Evolutionary conservation across 2,888 invertebrate species (phyloP).

Genomic region (Acanthosepion esculentum): DNA sequence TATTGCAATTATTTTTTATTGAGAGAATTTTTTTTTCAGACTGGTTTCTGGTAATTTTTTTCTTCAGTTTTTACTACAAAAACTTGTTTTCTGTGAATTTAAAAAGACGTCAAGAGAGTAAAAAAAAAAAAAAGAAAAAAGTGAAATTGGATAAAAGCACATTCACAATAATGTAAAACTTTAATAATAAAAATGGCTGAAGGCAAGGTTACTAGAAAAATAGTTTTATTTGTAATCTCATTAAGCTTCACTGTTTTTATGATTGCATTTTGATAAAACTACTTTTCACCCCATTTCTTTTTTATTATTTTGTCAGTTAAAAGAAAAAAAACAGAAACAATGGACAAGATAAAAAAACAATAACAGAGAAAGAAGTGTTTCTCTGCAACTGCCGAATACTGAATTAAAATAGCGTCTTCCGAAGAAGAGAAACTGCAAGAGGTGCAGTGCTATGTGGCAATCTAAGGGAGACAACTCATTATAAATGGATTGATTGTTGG

Average conservation of each 20-base stretch:
- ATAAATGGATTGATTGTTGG: background rate
- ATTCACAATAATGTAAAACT: background rate
- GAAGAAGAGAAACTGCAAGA: background rate
- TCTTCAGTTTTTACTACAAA: no score
- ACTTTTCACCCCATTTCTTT: background rate
- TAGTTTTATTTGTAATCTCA: conserved; percentile 14
- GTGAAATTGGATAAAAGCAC: no score
- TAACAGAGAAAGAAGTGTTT: background rate
- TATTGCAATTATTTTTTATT: no score
- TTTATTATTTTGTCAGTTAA: background rate
- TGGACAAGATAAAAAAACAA: conserved; percentile 24
- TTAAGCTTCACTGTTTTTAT: background rate
- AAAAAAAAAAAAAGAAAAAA: no score
- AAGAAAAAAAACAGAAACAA: background rate
- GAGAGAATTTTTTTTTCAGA: no score
- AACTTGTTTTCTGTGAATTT: no score
- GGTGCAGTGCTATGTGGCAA: no score
- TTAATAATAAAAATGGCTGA: background rate
- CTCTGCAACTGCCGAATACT: background rate
- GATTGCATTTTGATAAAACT: background rate
- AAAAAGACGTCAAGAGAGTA: no score
- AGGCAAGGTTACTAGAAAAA: background rate
- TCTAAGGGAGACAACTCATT: conserved; percentile 20
- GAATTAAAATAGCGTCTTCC: background rate
- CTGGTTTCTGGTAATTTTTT: no score